Evolutionary conservation across 2,113 vertebrate species (phyloP).

Genomic region (Lepus americanus): DNA sequence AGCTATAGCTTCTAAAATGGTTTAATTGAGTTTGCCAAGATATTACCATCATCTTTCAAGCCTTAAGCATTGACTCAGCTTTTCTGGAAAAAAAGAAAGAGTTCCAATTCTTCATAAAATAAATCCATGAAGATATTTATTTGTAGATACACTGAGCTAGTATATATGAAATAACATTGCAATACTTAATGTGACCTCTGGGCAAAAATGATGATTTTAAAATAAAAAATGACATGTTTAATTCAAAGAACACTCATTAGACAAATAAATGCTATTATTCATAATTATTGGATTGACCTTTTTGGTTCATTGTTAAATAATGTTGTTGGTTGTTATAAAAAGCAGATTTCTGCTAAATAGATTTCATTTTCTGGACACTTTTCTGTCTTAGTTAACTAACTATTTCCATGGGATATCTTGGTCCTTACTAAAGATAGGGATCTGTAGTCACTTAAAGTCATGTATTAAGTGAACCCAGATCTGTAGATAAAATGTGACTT

Average conservation of each 20-base stretch:
- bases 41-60: background rate
- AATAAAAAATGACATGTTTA: background rate
- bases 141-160: background rate
- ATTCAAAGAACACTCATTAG: background rate
- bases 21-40: background rate
- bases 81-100: background rate
- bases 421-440: background rate
- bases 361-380: background rate
- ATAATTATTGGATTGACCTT: slow-evolving; percentile 9
- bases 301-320: slow-evolving; percentile 15
- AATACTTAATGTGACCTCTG: background rate
- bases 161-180: background rate
- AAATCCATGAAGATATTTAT: background rate
- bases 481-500: background rate
- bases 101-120: background rate
- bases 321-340: background rate
- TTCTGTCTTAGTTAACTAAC: background rate
- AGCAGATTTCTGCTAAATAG: background rate
- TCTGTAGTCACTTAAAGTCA: background rate
- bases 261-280: background rate
- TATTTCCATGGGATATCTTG: background rate
- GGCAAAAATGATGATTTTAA: background rate
- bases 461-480: background rate
- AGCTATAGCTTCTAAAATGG: background rate
- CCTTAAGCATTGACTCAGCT: background rate